A percentile compares a stretch with the other conserved stretches of the same genome.
phyloP scores from a whole-genome alignment of 2,113 vertebrate species.

The Fulmarus glacialis region DNA sequence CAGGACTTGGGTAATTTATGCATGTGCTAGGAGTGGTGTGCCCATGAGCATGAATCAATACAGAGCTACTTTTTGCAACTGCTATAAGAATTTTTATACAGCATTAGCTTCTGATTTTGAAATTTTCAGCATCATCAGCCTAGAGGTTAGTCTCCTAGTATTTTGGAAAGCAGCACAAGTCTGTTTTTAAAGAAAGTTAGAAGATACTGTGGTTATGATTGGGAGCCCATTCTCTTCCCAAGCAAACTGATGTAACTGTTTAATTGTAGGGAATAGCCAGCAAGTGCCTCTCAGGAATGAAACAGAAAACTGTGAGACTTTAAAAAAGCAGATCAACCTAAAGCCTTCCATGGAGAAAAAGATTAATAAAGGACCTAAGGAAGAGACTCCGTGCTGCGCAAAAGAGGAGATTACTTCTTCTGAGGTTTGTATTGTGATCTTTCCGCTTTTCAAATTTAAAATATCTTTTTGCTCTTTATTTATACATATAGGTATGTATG shows the following conservation, averaged over 20 bases:
- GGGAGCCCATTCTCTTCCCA: neutral
- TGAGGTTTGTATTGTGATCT: constrained; percentile 68
- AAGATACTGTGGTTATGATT: neutral
- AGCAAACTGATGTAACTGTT: constrained; percentile 9
- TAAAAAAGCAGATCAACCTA: constrained; percentile 69
- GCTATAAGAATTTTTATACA: neutral
- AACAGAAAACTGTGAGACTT: constrained; percentile 71
- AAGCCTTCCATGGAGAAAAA: constrained; percentile 74
- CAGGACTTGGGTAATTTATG: neutral
- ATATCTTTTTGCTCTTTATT: neutral
- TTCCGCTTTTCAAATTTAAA: neutral
- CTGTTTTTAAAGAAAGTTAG: neutral
- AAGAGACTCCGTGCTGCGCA: constrained; percentile 55
- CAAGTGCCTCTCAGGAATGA: constrained; percentile 76
- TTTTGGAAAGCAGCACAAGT: neutral
- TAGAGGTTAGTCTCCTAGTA: neutral
- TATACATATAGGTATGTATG: neutral
- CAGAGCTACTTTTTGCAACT: neutral
- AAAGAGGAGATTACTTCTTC: constrained; percentile 63
- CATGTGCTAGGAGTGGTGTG: neutral
- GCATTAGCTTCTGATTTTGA: neutral
- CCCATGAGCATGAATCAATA: neutral
- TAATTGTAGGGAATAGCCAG: constrained; percentile 73
- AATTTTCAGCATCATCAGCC: neutral
- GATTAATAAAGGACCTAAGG: constrained; percentile 65